phyloP scores from a whole-genome alignment of 2,113 vertebrate species.

The Nesogale talazaci region DNA sequence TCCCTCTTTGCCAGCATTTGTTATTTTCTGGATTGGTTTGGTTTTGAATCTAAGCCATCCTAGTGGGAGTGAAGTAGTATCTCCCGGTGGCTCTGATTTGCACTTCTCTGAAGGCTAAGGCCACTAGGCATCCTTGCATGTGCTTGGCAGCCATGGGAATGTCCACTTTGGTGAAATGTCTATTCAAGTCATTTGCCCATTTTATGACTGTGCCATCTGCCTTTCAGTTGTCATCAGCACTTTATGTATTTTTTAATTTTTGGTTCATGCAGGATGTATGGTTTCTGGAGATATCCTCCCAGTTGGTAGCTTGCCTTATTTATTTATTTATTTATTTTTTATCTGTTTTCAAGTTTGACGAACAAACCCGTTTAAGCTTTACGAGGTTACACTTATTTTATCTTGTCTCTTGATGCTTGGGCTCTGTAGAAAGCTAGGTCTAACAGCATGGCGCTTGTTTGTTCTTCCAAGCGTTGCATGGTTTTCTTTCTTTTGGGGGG shows the following conservation, averaged over 20 bases:
- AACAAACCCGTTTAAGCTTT: too few relatives aligned
- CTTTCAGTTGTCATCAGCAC: background rate
- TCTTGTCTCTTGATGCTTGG: too few relatives aligned
- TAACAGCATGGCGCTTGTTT: too few relatives aligned
- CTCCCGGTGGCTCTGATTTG: background rate
- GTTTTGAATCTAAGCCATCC: background rate
- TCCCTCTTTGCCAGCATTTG: background rate
- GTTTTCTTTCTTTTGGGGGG: too few relatives aligned
- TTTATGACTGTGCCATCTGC: background rate
- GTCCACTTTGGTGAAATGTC: background rate
- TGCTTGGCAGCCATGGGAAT: background rate
- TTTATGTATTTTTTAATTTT: background rate
- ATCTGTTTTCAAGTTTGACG: too few relatives aligned
- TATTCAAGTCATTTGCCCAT: background rate
- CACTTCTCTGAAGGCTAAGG: background rate
- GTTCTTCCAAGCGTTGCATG: too few relatives aligned
- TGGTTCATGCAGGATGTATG: background rate
- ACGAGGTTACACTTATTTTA: too few relatives aligned
- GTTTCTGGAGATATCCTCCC: too few relatives aligned
- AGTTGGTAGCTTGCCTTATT: too few relatives aligned
- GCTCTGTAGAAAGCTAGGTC: too few relatives aligned
- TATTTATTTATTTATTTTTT: too few relatives aligned
- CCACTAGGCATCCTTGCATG: background rate
- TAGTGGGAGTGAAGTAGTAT: background rate
- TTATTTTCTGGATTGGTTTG: background rate